Percentiles rank a stretch among this genome's conserved stretches.
Evolutionary conservation across 2,113 vertebrate species (phyloP).

Genomic region (Apteryx owenii): DNA sequence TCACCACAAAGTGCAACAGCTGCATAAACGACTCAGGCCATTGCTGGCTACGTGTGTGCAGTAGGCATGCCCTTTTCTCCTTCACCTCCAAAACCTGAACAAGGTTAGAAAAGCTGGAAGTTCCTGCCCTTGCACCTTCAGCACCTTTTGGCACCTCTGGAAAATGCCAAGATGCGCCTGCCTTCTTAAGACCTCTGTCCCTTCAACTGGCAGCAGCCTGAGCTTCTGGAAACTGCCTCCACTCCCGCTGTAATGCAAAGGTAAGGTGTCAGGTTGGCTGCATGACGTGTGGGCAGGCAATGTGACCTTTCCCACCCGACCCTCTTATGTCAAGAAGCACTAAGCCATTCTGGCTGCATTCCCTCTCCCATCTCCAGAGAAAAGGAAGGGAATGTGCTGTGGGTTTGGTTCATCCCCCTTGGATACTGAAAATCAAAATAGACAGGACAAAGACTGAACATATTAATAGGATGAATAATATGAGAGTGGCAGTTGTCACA

Average conservation of each 20-base stretch:
- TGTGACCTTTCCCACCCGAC: accelerated
- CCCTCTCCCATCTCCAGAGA: neutral
- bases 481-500: neutral
- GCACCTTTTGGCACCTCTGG: neutral
- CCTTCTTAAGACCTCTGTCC: neutral
- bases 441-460: neutral
- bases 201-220: neutral
- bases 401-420: neutral
- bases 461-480: neutral
- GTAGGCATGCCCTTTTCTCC: neutral
- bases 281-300: accelerated
- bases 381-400: neutral
- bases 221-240: neutral
- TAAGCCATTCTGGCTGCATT: neutral
- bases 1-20: neutral
- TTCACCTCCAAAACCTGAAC: neutral
- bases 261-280: neutral
- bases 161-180: neutral
- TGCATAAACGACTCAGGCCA: neutral
- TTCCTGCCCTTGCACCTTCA: neutral
- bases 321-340: too few species aligned
- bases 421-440: neutral
- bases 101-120: neutral
- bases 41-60: neutral
- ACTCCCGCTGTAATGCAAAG: accelerated